Conservation (phyloP, 2,888 invertebrate genomes). For the Lamellibrachia satsuma region DNA sequence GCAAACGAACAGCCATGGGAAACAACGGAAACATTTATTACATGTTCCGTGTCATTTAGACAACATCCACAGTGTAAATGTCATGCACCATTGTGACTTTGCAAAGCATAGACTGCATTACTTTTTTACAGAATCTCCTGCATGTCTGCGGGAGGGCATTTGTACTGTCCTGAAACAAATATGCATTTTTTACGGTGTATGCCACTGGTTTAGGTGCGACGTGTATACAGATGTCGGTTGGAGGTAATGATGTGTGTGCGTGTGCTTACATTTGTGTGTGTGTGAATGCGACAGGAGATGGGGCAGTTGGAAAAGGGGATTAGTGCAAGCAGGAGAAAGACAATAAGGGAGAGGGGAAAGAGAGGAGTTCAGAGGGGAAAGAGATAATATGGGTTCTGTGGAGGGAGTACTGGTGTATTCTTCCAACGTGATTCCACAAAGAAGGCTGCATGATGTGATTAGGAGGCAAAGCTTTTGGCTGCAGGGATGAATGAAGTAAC, state of each 20-base stretch:
- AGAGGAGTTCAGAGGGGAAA: no score
- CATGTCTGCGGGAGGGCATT: not conserved
- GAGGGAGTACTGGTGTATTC: no score
- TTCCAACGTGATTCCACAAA: not conserved
- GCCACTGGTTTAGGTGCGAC: not conserved
- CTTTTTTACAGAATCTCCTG: not conserved
- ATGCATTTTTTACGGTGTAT: not conserved
- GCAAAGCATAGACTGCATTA: constrained; percentile 10
- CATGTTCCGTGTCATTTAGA: not conserved
- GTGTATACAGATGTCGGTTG: not conserved
- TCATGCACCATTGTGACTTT: constrained; percentile 1
- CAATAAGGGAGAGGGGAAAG: no score
- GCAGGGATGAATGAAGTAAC: not conserved
- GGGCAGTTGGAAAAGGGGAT: no score
- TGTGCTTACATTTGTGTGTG: not conserved
- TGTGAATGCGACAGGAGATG: not conserved
- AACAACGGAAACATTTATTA: not conserved
- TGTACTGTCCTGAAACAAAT: not conserved
- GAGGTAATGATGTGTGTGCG: not conserved
- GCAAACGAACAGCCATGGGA: not conserved
- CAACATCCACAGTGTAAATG: not conserved
- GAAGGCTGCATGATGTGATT: not conserved
- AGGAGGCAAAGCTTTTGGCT: not conserved
- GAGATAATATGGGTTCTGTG: no score
- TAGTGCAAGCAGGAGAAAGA: no score